Evolutionary conservation across 2,113 vertebrate genomes (phyloP), one percentile per base, ranked within the genome.

Genomic region (Oncorhynchus gorbuscha): DNA sequence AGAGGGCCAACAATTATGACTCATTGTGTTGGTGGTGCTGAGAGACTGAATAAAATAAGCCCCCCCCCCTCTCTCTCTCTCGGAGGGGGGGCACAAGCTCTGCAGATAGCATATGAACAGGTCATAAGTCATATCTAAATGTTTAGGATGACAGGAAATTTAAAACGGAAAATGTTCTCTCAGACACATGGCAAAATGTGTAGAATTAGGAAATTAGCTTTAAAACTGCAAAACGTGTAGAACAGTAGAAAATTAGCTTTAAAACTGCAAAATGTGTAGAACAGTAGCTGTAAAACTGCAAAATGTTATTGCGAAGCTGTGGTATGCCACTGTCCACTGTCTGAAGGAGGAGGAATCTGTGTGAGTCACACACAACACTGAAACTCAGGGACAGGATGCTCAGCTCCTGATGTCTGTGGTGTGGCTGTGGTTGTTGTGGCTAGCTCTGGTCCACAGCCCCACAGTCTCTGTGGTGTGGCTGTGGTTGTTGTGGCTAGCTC

Each of bases 1-100:
- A 75, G 69, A 72, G 61, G 62, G 68, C 49, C 32, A 24, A 66
- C 69, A 81, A 77, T 79, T 79, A 83, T 81, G 76, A 86, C 45
- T 84, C 82, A 83, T 71, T 75, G 75, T 35, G 72, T 62, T 16
- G 11, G n/a, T 79, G 66, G 30, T 79, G 66, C 64, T 49, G 59
- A n/a, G n/a, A 62, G 7, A 16, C 59, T 22, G 69, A 61, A 8
- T 18, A 22, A 69, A 39, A 69, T 26, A 48, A 45, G 0, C 39
- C 2, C 26, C 1, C 26, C 26, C 26, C 28, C 0, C 28, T 2
- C 28, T 3, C 45, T 58, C 24, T 77, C 45, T 35, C 59, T 72
- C 1, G 35, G 35, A 35, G 6, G 35, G 35, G 32, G 35, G 35
- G 71, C 68, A 73, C 69, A 5, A 22, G 51, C 32, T 39, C 39